Evolutionary conservation across 1,140 invertebrate genomes (phyloP), one percentile per base, ranked within the genome.

Genomic region (Hycleus phaleratus): DNA sequence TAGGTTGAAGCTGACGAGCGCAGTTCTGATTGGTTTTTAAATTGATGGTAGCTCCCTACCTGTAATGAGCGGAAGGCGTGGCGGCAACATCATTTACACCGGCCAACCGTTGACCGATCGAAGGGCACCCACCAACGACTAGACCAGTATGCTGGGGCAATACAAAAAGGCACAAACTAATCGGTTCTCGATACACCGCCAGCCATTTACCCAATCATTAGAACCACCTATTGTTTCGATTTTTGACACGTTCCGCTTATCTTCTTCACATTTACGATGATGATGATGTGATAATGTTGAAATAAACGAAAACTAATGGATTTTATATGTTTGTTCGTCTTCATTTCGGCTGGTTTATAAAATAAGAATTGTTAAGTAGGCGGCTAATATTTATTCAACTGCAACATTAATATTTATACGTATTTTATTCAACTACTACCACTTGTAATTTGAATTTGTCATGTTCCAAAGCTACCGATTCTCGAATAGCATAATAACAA

Each of bases 71-170:
- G 49, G 56, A 56, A 60, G 71, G 71, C 71, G 71, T 68, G 69
- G 71, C 67, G 47, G 47, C 54, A 55, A 62, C 68, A 68, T 71
- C 71, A 69, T 72, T 72, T 72, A 72, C 68, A 69, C 68, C 62
- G 62, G 65, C 69, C 70, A 70, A 71, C 69, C 66, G 59, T 60
- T 63, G 69, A 67, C 65, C 66, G 63, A 61, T 65, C 63, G 57
- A 55, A 55, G 44, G 51, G 51, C 42, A 9, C 46, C 42, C 51
- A 26, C 51, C 45, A 5, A 5, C 32, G 45, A 38, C 38, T 50
- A 44, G 52, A 56, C 7, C 49, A 8, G 5, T 42, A 11, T 49
- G 38, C 32, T 32, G 32, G 6, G 24, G n/a, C 26, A 39, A 38
- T n/a, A 49, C 18, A 12, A 9, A 12, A 18, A 63, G 63, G 58